These are phyloP conservation scores for Polylopha cassiicola DNA, from an alignment of 2,888 invertebrate species.

Conservation along the genomic window DNA sequence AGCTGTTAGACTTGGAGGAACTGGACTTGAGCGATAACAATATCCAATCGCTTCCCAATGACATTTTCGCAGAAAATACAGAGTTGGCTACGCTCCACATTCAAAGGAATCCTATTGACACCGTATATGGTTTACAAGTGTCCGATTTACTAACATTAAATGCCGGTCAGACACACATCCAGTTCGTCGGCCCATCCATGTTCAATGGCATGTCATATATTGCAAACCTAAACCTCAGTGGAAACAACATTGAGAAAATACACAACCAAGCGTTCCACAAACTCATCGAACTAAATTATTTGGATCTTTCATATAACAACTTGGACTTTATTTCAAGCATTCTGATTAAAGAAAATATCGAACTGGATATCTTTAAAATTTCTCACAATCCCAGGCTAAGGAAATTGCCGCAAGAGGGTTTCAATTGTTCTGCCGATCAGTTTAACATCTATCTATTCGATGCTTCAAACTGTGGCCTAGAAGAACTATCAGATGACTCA, in stretches of 20 bases:
- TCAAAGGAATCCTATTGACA: slow-evolving; percentile 81
- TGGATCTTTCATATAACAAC: slow-evolving; percentile 85
- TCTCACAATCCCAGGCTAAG: slow-evolving; percentile 83
- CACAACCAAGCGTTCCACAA: slow-evolving; percentile 82
- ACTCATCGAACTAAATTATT: slow-evolving; percentile 80
- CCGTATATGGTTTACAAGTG: slow-evolving; percentile 79
- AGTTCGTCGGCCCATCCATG: slow-evolving; percentile 80
- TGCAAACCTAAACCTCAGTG: slow-evolving; percentile 81
- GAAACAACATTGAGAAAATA: slow-evolving; percentile 82
- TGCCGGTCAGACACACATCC: slow-evolving; percentile 82
- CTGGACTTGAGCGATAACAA: slow-evolving; percentile 84
- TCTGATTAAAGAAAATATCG: slow-evolving; percentile 82
- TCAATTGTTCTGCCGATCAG: slow-evolving; percentile 77
- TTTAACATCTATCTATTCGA: slow-evolving; percentile 83
- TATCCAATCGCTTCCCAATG: slow-evolving; percentile 78
- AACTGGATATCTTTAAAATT: slow-evolving; percentile 82
- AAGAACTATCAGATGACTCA: slow-evolving; percentile 78
- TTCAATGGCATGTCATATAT: slow-evolving; percentile 80
- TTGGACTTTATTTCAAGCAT: slow-evolving; percentile 81
- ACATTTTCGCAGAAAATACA: slow-evolving; percentile 80
- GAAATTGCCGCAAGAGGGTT: slow-evolving; percentile 81
- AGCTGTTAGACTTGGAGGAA: slow-evolving; percentile 81
- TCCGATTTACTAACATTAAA: slow-evolving; percentile 81
- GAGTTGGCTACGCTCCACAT: slow-evolving; percentile 82
- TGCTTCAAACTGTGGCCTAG: slow-evolving; percentile 84